A percentile compares a stretch with the other conserved stretches of the same genome.
phyloP scores from a whole-genome alignment of 2,113 vertebrate genomes.

The Neomonachus schauinslandi region DNA sequence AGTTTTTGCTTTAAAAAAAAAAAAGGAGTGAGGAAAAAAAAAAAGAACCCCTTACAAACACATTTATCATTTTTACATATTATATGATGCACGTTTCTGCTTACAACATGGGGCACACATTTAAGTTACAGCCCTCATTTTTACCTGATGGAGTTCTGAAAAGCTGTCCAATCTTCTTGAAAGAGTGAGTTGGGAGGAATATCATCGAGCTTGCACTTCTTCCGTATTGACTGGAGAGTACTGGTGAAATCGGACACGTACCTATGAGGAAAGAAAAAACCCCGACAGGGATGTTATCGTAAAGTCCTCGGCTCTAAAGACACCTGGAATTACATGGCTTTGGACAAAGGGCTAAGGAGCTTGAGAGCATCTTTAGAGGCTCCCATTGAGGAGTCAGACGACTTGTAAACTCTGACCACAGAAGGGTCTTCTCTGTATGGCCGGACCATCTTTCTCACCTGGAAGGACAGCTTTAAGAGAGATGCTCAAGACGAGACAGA shows the following conservation, averaged over 20 bases:
- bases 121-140: background rate
- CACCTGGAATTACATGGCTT: background rate
- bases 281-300: rapidly evolving
- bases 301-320: background rate
- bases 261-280: conserved; percentile 77
- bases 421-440: background rate
- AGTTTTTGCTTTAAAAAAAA: conserved; percentile 4
- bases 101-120: background rate
- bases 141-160: conserved; percentile 96
- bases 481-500: background rate
- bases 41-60: background rate
- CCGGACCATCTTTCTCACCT: background rate
- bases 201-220: conserved; percentile 95
- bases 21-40: background rate
- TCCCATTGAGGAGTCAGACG: rapidly evolving
- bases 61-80: background rate
- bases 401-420: background rate
- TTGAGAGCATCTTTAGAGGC: background rate
- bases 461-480: background rate
- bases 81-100: background rate
- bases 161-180: conserved; percentile 97
- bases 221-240: conserved; percentile 94
- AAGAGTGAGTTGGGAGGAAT: conserved; percentile 88
- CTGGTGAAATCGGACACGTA: conserved; percentile 94
- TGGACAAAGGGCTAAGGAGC: background rate